Base-by-base conservation (phyloP, 2,797 vertebrate species). In the Podargus strigoides region DNA sequence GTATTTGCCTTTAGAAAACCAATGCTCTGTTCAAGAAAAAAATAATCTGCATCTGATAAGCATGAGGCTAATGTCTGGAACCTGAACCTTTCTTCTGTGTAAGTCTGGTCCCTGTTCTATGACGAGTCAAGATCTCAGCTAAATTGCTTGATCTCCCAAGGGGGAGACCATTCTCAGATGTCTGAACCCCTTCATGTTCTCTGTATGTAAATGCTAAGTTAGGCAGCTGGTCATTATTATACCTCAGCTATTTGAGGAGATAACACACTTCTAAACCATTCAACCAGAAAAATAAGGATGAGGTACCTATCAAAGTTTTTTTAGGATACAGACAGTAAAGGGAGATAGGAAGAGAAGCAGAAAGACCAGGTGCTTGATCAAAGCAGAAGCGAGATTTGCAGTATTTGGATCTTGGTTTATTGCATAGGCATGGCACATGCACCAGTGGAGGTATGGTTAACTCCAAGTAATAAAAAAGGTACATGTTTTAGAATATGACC, bases 101-200 rank as follows among this genome's bases (percentile, higher is more conserved):
- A 27, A 21, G 20, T 37, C 14, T 49, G 10, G 12, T 42, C 8
- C 10, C 12, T 52, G 12, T 55, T 53, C 34, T 87, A 30, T 27
- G 53, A 9, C 1, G 4, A 34, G 13, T 47, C 10, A 37, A 36
- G 32, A 37, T n/a, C 53, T 58, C 10, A 12, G 13, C 23, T 47
- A 1, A 49, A 14, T 67, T 70, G 27, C 62, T 41, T 0, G 0
- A 5, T 63, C 7, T 42, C 16, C 36, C 3, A 5, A 24, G 8
- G 24, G 8, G 24, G 12, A 58, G 28, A 32, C 22, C 4, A 1
- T 78, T 70, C 19, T 55, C 20, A 23, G 7, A 30, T 34, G 5
- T 53, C 19, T 84, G 66, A 91, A 12, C 42, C 39, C 16, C 22
- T 63, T 89, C 16, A 14, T 74, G 15, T 70, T 78, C 28, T 81